A percentile compares a stretch with the other conserved stretches of the same genome.
Conservation (phyloP, 2,797 vertebrate species). For the Linurgus olivaceus region DNA sequence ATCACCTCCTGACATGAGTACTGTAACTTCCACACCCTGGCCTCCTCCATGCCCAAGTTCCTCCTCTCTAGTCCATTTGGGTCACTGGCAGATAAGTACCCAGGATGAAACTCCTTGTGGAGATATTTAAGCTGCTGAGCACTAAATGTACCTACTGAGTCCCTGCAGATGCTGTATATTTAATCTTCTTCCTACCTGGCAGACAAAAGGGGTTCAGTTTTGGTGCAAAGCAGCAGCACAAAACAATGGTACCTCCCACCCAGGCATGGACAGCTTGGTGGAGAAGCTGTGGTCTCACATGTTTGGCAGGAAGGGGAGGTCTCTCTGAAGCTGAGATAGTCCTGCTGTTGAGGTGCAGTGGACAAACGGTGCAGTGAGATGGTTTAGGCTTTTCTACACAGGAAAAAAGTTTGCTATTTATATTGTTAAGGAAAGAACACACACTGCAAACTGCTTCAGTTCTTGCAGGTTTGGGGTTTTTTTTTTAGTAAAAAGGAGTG, state of each 20-base stretch:
- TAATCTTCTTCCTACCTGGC: neutral
- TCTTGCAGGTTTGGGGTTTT: accelerated
- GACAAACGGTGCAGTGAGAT: neutral
- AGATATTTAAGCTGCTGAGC: neutral
- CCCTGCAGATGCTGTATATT: neutral
- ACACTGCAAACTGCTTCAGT: neutral
- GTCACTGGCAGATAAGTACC: neutral
- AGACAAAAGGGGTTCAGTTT: neutral
- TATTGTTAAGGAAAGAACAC: neutral
- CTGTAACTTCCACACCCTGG: neutral
- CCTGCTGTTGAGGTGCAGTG: neutral
- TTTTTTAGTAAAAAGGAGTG: neutral
- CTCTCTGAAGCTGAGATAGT: neutral
- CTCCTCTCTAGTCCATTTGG: constrained; percentile 20
- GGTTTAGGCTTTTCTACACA: neutral
- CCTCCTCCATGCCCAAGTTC: constrained; percentile 9
- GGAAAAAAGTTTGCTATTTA: neutral
- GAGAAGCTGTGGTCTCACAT: neutral
- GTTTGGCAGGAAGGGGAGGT: neutral
- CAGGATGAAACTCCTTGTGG: constrained; percentile 29
- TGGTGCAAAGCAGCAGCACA: neutral
- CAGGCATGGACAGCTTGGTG: neutral
- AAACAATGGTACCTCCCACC: neutral
- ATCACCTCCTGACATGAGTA: neutral
- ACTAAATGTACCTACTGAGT: neutral